Conservation (phyloP, 2,888 invertebrate species). For the Metallyticus violacea region DNA sequence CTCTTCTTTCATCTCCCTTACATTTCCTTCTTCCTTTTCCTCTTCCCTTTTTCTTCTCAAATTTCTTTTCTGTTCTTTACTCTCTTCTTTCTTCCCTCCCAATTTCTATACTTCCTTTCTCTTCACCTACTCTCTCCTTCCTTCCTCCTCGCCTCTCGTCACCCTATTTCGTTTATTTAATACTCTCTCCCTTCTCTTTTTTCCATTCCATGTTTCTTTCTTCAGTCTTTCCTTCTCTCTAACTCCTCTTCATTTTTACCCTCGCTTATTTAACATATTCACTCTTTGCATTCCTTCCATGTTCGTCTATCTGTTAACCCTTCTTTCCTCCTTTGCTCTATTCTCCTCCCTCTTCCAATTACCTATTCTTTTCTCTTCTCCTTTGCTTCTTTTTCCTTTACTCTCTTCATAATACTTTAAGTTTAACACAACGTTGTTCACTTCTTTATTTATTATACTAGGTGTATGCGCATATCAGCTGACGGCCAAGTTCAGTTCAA, state of each 20-base stretch:
- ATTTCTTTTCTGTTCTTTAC: neutral
- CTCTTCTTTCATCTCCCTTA: neutral
- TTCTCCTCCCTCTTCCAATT: neutral
- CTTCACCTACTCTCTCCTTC: neutral
- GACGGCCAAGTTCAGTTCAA: too few relatives aligned
- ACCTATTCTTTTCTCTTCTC: neutral
- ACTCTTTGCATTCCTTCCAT: too few relatives aligned
- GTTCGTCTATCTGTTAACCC: too few relatives aligned
- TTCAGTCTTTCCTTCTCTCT: neutral
- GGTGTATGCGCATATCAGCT: too few relatives aligned
- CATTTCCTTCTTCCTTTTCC: neutral
- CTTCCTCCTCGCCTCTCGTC: neutral
- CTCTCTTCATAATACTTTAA: too few relatives aligned
- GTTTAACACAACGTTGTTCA: too few relatives aligned
- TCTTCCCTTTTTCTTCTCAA: neutral
- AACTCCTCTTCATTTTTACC: neutral
- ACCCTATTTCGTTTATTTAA: neutral
- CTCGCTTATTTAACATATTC: too few relatives aligned
- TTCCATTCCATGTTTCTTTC: neutral
- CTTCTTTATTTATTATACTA: too few relatives aligned
- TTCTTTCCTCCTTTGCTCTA: too few relatives aligned
- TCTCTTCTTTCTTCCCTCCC: neutral
- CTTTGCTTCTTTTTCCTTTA: neutral
- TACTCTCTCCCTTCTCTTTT: neutral
- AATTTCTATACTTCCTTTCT: neutral